phyloP scores from a whole-genome alignment of 2,113 vertebrate genomes.

The Serilophus lunatus region DNA sequence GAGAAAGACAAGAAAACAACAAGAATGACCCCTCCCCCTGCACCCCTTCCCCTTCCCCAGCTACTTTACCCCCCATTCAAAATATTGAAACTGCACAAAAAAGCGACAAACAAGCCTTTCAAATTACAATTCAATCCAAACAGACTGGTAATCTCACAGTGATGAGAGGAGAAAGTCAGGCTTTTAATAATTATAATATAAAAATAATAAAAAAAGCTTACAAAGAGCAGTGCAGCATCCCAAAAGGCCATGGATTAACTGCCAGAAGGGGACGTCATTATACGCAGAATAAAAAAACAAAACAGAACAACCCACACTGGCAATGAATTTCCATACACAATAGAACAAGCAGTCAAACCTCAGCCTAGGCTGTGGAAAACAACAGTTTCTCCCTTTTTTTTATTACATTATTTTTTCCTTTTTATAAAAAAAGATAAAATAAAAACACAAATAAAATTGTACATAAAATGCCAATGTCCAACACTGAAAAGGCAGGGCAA shows the following conservation, averaged over 20 bases:
- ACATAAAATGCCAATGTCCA: constrained; percentile 82
- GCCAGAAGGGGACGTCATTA: constrained; percentile 72
- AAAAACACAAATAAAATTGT: constrained; percentile 86
- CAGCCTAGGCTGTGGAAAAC: constrained; percentile 74
- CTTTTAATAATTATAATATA: constrained; percentile 82
- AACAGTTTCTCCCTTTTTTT: constrained; percentile 67
- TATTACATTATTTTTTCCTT: constrained; percentile 67
- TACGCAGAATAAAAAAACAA: constrained; percentile 76
- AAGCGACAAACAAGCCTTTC: constrained; percentile 67
- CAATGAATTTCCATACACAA: constrained; percentile 75
- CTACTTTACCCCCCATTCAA: constrained; percentile 47
- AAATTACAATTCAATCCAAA: constrained; percentile 72
- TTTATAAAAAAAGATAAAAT: constrained; percentile 84
- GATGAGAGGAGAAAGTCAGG: constrained; percentile 79
- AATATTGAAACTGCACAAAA: constrained; percentile 73
- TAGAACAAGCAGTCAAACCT: constrained; percentile 68
- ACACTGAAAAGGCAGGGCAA: constrained; percentile 80
- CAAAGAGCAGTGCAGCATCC: constrained; percentile 77
- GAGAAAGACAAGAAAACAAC: constrained; percentile 36
- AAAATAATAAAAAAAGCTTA: constrained; percentile 81
- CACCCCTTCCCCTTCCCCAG: constrained; percentile 26
- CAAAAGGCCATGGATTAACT: constrained; percentile 74
- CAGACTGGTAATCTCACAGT: constrained; percentile 78
- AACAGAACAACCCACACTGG: constrained; percentile 71
- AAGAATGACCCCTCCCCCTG: constrained; percentile 31